phyloP scores from a whole-genome alignment of 2,888 invertebrate genomes.

The Tiliacea aurago region DNA sequence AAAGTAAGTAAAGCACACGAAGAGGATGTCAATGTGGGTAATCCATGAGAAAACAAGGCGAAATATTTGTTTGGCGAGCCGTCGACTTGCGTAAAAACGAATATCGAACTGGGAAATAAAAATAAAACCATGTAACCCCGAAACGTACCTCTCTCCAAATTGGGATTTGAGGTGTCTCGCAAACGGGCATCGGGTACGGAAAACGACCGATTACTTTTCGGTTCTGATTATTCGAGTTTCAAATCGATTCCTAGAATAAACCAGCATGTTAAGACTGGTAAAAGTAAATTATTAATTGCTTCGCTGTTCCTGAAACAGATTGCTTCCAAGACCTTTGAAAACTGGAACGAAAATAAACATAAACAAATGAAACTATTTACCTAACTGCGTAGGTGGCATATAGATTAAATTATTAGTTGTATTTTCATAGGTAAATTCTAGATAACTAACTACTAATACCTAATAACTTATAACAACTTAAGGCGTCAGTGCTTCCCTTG shows the following conservation, averaged over 20 bases:
- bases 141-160: slow-evolving; percentile 32
- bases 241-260: slow-evolving; percentile 26
- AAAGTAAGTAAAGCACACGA: slow-evolving; percentile 69
- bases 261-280: not conserved
- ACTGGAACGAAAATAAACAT: slow-evolving; percentile 7
- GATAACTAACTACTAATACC: no score
- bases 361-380: not conserved
- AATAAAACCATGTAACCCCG: slow-evolving; percentile 37
- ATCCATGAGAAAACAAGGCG: slow-evolving; percentile 70
- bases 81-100: slow-evolving; percentile 62
- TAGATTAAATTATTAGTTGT: not conserved
- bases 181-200: slow-evolving; percentile 20
- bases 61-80: slow-evolving; percentile 70
- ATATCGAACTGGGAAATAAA: slow-evolving; percentile 42
- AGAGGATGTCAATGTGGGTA: slow-evolving; percentile 71
- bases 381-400: not conserved
- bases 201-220: slow-evolving; percentile 32
- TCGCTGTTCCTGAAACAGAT: slow-evolving; percentile 19
- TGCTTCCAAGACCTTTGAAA: slow-evolving; percentile 20
- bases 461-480: no score
- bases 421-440: not conserved
- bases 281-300: slow-evolving; percentile 27
- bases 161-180: slow-evolving; percentile 32
- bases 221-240: slow-evolving; percentile 25
- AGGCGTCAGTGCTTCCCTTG: not conserved